Percentiles rank a stretch among this genome's conserved stretches.
Evolutionary conservation across 2,888 invertebrate species (phyloP).

Genomic region (Onchidella celtica): DNA sequence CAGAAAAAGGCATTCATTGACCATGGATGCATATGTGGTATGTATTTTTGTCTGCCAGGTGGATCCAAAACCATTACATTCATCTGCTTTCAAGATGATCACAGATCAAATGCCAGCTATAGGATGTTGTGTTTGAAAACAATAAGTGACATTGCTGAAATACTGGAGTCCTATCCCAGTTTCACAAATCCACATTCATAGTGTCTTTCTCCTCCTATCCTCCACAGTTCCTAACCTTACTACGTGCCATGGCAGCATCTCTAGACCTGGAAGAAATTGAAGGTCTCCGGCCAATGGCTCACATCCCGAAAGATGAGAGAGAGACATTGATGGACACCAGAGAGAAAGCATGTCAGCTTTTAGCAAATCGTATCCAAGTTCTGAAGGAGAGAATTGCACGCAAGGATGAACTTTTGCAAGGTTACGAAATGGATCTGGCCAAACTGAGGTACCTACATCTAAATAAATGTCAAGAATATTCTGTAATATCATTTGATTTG

Average conservation of each 20-base stretch:
- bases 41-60: too few relatives aligned
- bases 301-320: conserved; percentile 77
- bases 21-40: too few relatives aligned
- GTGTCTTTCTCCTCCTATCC: too few relatives aligned
- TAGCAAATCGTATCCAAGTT: conserved; percentile 71
- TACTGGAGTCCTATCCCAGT: too few relatives aligned
- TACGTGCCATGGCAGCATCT: conserved; percentile 70
- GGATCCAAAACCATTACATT: too few relatives aligned
- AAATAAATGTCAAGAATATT: not conserved
- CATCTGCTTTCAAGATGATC: too few relatives aligned
- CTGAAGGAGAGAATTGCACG: conserved; percentile 73
- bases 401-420: conserved; percentile 78
- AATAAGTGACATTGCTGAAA: too few relatives aligned
- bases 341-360: conserved; percentile 68
- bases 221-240: conserved; percentile 74
- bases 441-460: conserved; percentile 72
- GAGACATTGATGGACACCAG: conserved; percentile 70
- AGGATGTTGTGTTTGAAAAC: too few relatives aligned
- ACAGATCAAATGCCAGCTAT: too few relatives aligned
- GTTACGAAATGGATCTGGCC: conserved; percentile 79
- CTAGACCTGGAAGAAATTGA: conserved; percentile 74
- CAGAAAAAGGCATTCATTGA: too few relatives aligned
- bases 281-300: conserved; percentile 77
- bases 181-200: too few relatives aligned
- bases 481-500: not conserved